These are phyloP conservation scores for Oreocharis arfaki DNA, from an alignment of 2,113 vertebrate genomes.

Conservation along the genomic window DNA sequence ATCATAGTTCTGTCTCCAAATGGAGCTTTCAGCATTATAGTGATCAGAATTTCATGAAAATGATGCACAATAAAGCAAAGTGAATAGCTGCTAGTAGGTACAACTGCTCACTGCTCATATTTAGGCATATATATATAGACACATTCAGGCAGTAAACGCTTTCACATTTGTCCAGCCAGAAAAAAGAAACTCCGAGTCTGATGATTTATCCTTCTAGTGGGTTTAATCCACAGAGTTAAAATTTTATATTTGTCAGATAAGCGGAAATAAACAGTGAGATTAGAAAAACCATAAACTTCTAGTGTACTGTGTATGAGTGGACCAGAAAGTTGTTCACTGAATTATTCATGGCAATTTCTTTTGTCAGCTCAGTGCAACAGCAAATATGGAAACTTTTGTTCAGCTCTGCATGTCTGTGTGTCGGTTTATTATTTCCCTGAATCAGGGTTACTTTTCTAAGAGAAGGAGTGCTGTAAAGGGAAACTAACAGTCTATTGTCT, in stretches of 20 bases:
- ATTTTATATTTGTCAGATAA: not conserved
- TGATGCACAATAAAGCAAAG: not conserved
- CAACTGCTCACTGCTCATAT: not conserved
- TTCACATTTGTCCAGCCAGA: not conserved
- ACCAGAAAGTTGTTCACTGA: not conserved
- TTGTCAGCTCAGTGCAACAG: not conserved
- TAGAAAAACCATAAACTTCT: not conserved
- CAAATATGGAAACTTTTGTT: not conserved
- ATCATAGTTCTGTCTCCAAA: not conserved
- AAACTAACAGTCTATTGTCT: not conserved
- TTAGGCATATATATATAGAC: not conserved
- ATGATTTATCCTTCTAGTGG: not conserved
- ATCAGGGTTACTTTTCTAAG: not conserved
- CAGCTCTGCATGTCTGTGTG: not conserved
- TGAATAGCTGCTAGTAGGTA: not conserved
- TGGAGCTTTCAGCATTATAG: not conserved
- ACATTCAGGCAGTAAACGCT: not conserved
- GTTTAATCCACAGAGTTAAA: not conserved
- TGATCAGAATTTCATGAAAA: not conserved
- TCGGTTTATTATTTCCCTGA: not conserved
- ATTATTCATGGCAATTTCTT: not conserved
- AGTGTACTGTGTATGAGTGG: not conserved
- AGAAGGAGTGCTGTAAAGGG: not conserved
- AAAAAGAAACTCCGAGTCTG: not conserved
- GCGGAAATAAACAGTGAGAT: not conserved